Evolutionary conservation across 2,888 invertebrate genomes (phyloP).

Genomic region (Suillia variegata): DNA sequence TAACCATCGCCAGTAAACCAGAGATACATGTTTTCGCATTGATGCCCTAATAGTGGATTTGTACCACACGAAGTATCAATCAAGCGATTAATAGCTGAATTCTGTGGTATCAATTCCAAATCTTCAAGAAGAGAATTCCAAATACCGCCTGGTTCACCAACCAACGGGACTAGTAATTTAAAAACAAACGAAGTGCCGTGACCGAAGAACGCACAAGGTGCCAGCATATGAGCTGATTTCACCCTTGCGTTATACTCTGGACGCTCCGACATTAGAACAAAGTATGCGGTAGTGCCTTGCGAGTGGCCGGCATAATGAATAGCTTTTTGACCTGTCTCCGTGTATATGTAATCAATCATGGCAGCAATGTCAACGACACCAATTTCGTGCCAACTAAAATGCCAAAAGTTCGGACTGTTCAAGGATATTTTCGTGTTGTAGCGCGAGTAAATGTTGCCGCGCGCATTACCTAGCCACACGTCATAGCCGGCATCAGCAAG

Average conservation of each 20-base stretch:
- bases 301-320: slow-evolving; percentile 56
- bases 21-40: slow-evolving; percentile 44
- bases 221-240: slow-evolving; percentile 50
- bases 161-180: slow-evolving; percentile 55
- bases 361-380: slow-evolving; percentile 66
- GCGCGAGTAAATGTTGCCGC: slow-evolving; percentile 55
- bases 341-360: slow-evolving; percentile 51
- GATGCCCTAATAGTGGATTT: slow-evolving; percentile 24
- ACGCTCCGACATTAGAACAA: slow-evolving; percentile 44
- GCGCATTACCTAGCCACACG: slow-evolving; percentile 58
- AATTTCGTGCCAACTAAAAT: slow-evolving; percentile 85
- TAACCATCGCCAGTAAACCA: slow-evolving; percentile 46
- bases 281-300: slow-evolving; percentile 51
- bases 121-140: slow-evolving; percentile 40
- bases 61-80: slow-evolving; percentile 41
- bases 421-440: slow-evolving; percentile 49
- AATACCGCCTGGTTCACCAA: slow-evolving; percentile 44
- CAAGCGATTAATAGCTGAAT: slow-evolving; percentile 39
- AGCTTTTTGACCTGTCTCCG: slow-evolving; percentile 29
- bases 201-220: slow-evolving; percentile 62
- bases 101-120: slow-evolving; percentile 45
- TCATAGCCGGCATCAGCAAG: slow-evolving; percentile 56
- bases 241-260: slow-evolving; percentile 51
- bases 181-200: slow-evolving; percentile 62
- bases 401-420: slow-evolving; percentile 48